Evolutionary conservation across 2,888 invertebrate genomes (phyloP), one percentile per base, ranked within the genome.

Genomic region (Eutolmus rufibarbis): DNA sequence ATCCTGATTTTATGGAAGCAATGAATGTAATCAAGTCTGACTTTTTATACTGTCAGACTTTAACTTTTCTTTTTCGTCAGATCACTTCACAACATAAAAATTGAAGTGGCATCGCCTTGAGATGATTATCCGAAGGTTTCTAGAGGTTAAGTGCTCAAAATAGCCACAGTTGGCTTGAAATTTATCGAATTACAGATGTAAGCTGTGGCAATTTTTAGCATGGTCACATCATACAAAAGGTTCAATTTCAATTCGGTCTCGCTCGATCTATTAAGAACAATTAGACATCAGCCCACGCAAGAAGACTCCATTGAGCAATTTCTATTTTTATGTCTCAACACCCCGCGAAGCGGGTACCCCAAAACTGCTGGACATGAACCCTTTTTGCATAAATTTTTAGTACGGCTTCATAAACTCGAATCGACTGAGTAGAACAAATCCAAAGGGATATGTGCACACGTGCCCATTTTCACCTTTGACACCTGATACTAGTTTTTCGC

Each of bases 401-500:
- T 43, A 78, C 19, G 78, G 78, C 78, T 78, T 78, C 78, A 78
- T 78, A 23, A 78, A 7, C 28, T 40, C 19, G 9, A 76, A 34
- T 16, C 19, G 76, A 76, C 28, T 74, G 37, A 16, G 37, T 19
- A 77, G 43, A 37, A 37, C 23, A 23, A 78, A 78, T 19, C 23
- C 40, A 19, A 40, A n/a, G 40, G 78, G 43, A 46, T 43, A 43
- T 78, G 23, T 43, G 37, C 78, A 43, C 78, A 78, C 78, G 78
- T 78, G 78, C 78, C 43, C 8, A n/a, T 16, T 37, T 66, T 77
- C 78, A 78, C 78, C 78, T 37, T 78, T 43, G 78, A 78, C 78
- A 78, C 37, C 43, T 37, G 78, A 78, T 78, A 78, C 40, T 19
- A 78, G 78, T 78, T 78, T 78, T 78, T 78, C 78, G 78, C 78